Evolutionary conservation across 2,797 vertebrate genomes (phyloP), one percentile per base, ranked within the genome.

Genomic region (Channa striata): DNA sequence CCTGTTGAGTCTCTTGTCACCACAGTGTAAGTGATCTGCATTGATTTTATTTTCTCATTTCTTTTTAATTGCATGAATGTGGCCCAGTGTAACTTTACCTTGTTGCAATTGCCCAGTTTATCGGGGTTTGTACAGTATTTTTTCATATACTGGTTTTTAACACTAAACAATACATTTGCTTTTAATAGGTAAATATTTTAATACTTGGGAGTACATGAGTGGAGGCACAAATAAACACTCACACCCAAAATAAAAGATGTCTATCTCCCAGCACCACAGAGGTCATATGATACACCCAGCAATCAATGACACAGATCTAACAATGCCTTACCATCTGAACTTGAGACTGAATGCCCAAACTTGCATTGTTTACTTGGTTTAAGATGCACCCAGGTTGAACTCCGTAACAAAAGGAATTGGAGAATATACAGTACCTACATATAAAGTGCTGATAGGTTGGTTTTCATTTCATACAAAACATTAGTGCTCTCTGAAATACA

Each of bases 21-120:
- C 78, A 72, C 85, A 88, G 79, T 84, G 89, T 88, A 90, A 92
- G 84, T 60, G 85, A 92, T 92, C 84, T 67, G 40, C 78, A 91
- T 91, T 85, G 90, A 92, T 91, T 93, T 88, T 61, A 87, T 91
- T 88, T 87, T 72, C 82, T 84, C 82, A 85, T 91, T 89, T 88
- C 83, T 88, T 83, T 89, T 90, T 88, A 88, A 91, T 91, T 87
- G 79, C 81, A 80, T 82, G 70, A 74, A 76, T 72, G 74, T 60
- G 59, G 77, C 72, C 71, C 54, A 59, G 63, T 72, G 83, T 74
- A 91, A 88, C 73, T 43, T 50, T 62, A 85, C 67, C 87, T 83
- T 63, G 20, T 56, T 68, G 59, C 74, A 74, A 49, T 48, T 43
- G 34, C 54, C 68, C 37, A 42, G 68, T 73, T 70, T 47, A 66